Conservation (phyloP, 1,140 invertebrate species). For the Ctenoplectra terminalis region DNA sequence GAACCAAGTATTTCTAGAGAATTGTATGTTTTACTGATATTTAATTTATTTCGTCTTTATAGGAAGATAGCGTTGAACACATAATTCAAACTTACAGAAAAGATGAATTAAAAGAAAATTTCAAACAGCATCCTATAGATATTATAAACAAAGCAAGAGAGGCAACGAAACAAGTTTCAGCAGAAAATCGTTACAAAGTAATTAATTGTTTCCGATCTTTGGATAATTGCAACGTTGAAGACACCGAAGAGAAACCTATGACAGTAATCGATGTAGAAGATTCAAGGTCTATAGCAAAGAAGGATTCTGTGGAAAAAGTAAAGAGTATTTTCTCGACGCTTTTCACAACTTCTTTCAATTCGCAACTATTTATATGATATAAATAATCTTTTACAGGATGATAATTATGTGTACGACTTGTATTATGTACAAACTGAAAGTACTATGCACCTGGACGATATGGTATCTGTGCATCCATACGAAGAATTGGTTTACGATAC, state of each 20-base stretch:
- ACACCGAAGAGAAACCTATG: conserved; percentile 56
- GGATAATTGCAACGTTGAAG: conserved; percentile 39
- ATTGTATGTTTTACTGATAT: conserved; percentile 18
- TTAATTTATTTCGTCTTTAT: background rate
- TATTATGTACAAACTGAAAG: conserved; percentile 71
- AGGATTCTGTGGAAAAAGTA: conserved; percentile 35
- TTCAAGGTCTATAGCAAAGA: conserved; percentile 45
- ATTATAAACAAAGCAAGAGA: conserved; percentile 72
- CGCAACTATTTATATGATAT: background rate
- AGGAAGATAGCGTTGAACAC: conserved; percentile 80
- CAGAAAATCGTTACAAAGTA: conserved; percentile 75
- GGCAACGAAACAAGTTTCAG: conserved; percentile 60
- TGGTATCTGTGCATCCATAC: conserved; percentile 61
- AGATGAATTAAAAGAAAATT: conserved; percentile 74
- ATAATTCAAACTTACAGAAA: conserved; percentile 73
- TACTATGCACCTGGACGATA: conserved; percentile 62
- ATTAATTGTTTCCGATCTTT: conserved; percentile 74
- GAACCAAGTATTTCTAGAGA: background rate
- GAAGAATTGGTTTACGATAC: conserved; percentile 72
- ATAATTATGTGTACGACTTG: conserved; percentile 77
- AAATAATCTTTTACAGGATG: conserved; percentile 50
- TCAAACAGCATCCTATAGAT: conserved; percentile 78
- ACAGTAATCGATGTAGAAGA: conserved; percentile 80
- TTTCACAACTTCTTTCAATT: background rate
- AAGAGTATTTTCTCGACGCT: background rate